Evolutionary conservation across 2,888 invertebrate species (phyloP), one percentile per base, ranked within the genome.

Genomic region (Drosophila cracens): DNA sequence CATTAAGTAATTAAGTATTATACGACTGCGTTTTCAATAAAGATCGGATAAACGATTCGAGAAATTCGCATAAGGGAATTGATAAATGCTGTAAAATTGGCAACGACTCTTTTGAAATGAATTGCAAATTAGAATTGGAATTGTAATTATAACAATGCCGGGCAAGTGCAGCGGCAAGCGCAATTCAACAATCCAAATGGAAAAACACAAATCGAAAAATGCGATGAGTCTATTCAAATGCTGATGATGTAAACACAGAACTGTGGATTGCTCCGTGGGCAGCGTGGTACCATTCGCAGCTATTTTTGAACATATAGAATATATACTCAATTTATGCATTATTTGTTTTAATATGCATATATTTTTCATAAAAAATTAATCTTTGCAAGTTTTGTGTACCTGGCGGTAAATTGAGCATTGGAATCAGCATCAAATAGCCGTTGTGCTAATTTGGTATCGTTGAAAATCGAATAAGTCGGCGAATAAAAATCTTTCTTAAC

Each of bases 71-170:
- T 61, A 73, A 79, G 66, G 54, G 70, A 84, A 84, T 84, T 89
- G 70, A 89, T 84, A 82, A 87, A 84, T 66, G 66, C 48, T 77
- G 74, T 87, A 79, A 76, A 84, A 82, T 82, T 87, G 76, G 76
- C 85, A 57, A 59, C 70, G 68, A 76, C 70, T 89, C 80, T 86
- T 86, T 83, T 81, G 75, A 81, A 82, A 76, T 74, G 85, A 71
- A 79, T 84, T 84, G 85, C 74, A 89, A 87, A 84, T 89, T 82
- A 53, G 56, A 76, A 76, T 89, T 81, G 49, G 56, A 76, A 76
- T 74, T 84, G 72, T 64, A 79, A 89, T 84, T 84, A 74, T 68
- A 71, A 65, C 64, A 71, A 67, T 79, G 63, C 49, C 56, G 62
- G 57, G 53, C 74, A 74, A 81, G 74, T 78, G 79, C 65, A 68